Base-by-base conservation (phyloP, 2,888 invertebrate species). In the Drosophila neoperkinsi region DNA sequence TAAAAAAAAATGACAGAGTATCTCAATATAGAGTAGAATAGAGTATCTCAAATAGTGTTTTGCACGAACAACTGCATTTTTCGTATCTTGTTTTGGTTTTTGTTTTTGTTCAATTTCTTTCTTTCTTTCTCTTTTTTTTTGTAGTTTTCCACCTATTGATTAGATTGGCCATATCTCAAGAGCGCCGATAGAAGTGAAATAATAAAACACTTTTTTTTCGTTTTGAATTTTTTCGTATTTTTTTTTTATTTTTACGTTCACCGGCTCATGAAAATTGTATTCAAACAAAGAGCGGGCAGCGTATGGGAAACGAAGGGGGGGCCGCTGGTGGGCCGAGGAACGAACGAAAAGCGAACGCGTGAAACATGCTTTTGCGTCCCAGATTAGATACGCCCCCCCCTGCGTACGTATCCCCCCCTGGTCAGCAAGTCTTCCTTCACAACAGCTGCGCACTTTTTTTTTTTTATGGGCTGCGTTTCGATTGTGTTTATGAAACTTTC, bases 401-500 rank as follows among this genome's bases (percentile, higher is more conserved):
- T 1, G 25, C 25, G 25, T 25, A 1, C 25, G 25, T 25, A 13
- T 10, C 7, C 13, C 46, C 46, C 13, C 21, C 16, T 13, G 16
- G 16, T 46, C 46, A 21, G 4, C 13, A 46, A 46, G 21, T 16
- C 41, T 31, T 25, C 11, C 13, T 25, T 1, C 58, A 30, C n/a
- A 70, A 68, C 72, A 77, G 77, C 77, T 79, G 79, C 74, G 78
- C 57, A 62, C 31, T 77, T 71, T 72, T 76, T 64, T 64, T 28
- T 28, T 61, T 52, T 52, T 50, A 50, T 58, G 69, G 68, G 25
- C 60, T 13, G 41, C 57, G 28, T 66, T 69, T 51, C 71, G 71
- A 69, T 87, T 65, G 62, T 81, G 68, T 78, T 76, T 78, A 83
- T 76, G 53, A 78, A 83, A 78, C 59, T 71, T 73, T 79, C 67